Percentiles rank a stretch among this genome's conserved stretches.
Conservation (phyloP, 2,888 invertebrate species). For the Nineta flava region DNA sequence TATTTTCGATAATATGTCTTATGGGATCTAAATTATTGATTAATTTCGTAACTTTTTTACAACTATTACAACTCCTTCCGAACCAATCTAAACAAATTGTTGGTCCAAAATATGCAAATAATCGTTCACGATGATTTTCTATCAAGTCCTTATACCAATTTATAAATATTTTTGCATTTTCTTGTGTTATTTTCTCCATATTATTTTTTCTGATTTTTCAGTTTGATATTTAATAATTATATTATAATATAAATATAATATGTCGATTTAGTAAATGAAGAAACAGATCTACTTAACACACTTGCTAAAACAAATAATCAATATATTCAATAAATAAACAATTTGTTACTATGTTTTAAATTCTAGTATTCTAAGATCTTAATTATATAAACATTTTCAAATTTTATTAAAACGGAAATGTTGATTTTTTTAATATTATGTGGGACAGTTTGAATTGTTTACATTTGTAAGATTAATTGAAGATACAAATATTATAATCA, state of each 20-base stretch:
- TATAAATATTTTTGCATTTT: slow-evolving; percentile 20
- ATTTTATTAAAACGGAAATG: too few relatives aligned
- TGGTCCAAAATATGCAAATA: slow-evolving; percentile 22
- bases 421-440: too few relatives aligned
- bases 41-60: slow-evolving; percentile 38
- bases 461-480: too few relatives aligned
- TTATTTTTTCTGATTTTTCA: neutral
- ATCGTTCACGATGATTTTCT: slow-evolving; percentile 21
- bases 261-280: too few relatives aligned
- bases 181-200: slow-evolving; percentile 12
- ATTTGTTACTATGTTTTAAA: neutral
- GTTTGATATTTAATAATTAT: neutral
- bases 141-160: slow-evolving; percentile 24
- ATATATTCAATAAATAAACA: neutral
- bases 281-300: neutral
- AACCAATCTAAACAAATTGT: slow-evolving; percentile 43
- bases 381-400: too few relatives aligned
- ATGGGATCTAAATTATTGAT: slow-evolving; percentile 36
- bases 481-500: too few relatives aligned
- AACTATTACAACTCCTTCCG: slow-evolving; percentile 41
- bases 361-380: neutral
- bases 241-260: neutral
- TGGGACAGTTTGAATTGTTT: too few relatives aligned
- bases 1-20: slow-evolving; percentile 32
- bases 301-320: neutral